Percentiles rank a stretch among this genome's conserved stretches.
phyloP scores from a whole-genome alignment of 2,797 vertebrate species.

The Gallinago solitaria region DNA sequence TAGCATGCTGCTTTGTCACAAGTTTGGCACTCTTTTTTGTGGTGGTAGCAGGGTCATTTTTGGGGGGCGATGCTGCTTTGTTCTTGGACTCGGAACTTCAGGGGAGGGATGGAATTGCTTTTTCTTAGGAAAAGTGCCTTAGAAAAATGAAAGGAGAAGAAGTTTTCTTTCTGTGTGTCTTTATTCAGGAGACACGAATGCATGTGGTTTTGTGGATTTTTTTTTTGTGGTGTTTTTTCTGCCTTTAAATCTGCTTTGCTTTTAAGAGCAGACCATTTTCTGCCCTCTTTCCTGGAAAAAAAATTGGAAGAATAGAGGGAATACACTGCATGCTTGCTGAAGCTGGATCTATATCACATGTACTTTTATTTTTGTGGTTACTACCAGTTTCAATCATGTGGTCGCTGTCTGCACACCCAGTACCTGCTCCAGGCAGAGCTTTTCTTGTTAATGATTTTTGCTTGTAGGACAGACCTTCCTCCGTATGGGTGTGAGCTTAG shows the following conservation, averaged over 20 bases:
- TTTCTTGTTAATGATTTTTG: neutral
- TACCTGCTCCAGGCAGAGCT: neutral
- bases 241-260: neutral
- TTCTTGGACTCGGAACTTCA: neutral
- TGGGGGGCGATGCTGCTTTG: accelerated
- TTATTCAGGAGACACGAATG: neutral
- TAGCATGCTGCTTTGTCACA: accelerated
- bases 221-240: neutral
- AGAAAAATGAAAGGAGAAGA: neutral
- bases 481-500: neutral
- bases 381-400: neutral
- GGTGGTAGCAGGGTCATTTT: neutral
- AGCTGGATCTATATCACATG: neutral
- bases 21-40: neutral
- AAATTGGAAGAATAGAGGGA: neutral
- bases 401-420: neutral
- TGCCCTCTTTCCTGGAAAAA: neutral
- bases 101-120: neutral
- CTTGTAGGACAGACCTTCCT: neutral
- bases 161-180: neutral
- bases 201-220: neutral
- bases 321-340: neutral
- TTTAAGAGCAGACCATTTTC: neutral
- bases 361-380: neutral
- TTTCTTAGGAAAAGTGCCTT: neutral